phyloP scores from a whole-genome alignment of 2,888 invertebrate genomes.

The Cheiracanthium punctorium region DNA sequence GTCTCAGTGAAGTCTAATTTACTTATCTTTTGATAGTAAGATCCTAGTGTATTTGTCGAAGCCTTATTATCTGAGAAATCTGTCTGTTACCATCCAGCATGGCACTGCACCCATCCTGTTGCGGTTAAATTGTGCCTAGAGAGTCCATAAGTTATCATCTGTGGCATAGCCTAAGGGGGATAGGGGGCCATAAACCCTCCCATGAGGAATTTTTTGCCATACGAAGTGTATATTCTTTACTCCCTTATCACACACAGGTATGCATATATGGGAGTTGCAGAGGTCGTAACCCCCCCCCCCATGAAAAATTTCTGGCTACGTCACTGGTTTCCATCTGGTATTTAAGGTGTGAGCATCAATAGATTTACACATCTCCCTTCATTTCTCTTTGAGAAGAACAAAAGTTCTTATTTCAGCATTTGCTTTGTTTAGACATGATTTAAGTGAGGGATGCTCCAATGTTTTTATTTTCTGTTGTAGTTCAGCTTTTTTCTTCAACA shows the following conservation, averaged over 20 bases:
- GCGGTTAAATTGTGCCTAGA: neutral
- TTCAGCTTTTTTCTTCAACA: neutral
- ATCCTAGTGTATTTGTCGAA: neutral
- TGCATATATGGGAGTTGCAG: no score
- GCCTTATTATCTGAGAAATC: neutral
- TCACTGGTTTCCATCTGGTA: no score
- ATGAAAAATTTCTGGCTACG: no score
- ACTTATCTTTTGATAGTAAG: constrained; percentile 9
- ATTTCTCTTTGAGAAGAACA: neutral
- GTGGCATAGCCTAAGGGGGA: no score
- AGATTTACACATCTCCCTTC: neutral
- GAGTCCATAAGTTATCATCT: neutral
- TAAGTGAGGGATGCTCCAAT: neutral
- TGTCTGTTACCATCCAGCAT: neutral
- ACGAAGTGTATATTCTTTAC: no score
- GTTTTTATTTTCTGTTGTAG: neutral
- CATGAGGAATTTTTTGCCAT: no score
- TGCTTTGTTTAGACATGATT: neutral
- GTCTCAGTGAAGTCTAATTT: neutral
- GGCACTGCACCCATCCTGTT: neutral
- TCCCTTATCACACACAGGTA: no score
- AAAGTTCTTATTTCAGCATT: neutral
- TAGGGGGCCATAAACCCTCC: no score
- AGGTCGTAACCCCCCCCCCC: no score
- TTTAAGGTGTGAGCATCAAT: neutral